These are phyloP conservation scores for Botia almorhae DNA, from an alignment of 2,797 vertebrate genomes.

Conservation along the genomic window DNA sequence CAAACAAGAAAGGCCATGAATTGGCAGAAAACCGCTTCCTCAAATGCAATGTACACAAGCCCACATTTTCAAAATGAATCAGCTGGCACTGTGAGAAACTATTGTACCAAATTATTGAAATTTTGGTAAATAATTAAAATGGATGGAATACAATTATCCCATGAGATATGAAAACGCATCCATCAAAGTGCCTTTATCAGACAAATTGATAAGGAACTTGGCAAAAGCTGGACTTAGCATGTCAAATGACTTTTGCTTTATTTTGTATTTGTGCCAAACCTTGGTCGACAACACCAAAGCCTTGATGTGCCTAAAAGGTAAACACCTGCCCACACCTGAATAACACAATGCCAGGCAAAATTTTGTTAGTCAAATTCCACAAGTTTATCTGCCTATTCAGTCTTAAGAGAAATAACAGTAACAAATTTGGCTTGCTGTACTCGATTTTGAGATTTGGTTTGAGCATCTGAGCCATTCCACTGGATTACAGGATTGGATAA, in stretches of 20 bases:
- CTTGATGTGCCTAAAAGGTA: constrained; percentile 14
- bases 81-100: neutral
- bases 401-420: neutral
- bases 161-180: neutral
- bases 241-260: constrained; percentile 4
- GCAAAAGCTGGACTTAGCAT: neutral
- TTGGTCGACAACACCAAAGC: neutral
- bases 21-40: neutral
- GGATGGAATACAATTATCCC: neutral
- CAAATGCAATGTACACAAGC: constrained; percentile 6
- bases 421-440: neutral
- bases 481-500: too few relatives aligned
- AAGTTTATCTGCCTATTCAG: neutral
- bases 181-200: constrained; percentile 11
- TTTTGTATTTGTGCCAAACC: neutral
- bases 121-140: neutral
- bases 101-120: neutral
- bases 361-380: neutral
- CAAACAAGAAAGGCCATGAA: neutral
- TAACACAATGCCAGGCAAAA: too few relatives aligned
- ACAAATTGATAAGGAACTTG: constrained; percentile 10
- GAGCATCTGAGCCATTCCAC: too few relatives aligned
- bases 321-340: neutral
- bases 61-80: neutral
- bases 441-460: too few relatives aligned